phyloP scores from a whole-genome alignment of 2,888 invertebrate species.

The Orthonevra nobilis region DNA sequence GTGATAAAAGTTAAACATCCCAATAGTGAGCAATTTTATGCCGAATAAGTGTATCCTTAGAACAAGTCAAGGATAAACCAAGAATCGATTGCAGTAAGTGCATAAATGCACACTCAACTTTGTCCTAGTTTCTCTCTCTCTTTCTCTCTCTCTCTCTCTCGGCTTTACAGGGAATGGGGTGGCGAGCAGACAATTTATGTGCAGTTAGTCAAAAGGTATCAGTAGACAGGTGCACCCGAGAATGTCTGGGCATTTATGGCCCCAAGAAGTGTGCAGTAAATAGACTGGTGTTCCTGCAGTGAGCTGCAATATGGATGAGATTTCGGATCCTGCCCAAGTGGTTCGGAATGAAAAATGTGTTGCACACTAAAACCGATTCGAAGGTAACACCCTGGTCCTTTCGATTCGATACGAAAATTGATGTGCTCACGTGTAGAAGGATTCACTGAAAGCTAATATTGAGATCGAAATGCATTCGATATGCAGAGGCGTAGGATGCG shows the following conservation, averaged over 20 bases:
- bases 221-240: not conserved
- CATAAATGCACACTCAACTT: constrained; percentile 17
- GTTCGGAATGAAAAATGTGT: constrained; percentile 6
- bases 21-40: constrained; percentile 41
- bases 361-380: not conserved
- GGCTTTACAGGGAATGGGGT: too few species aligned
- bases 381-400: constrained; percentile 1
- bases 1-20: constrained; percentile 62
- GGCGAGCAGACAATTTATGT: constrained; percentile 29
- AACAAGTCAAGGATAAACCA: constrained; percentile 1
- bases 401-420: not conserved
- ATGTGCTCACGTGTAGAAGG: constrained; percentile 10
- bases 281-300: not conserved
- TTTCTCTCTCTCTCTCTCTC: too few species aligned
- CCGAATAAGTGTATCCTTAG: constrained; percentile 24
- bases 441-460: constrained; percentile 1
- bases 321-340: constrained; percentile 13
- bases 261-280: not conserved
- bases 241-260: not conserved
- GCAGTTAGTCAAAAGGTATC: constrained; percentile 26
- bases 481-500: not conserved
- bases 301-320: not conserved
- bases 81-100: not conserved
- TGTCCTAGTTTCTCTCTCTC: too few species aligned
- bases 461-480: not conserved